These are phyloP conservation scores for Microtus montanus DNA, from an alignment of 2,113 vertebrate genomes.

Conservation along the genomic window DNA sequence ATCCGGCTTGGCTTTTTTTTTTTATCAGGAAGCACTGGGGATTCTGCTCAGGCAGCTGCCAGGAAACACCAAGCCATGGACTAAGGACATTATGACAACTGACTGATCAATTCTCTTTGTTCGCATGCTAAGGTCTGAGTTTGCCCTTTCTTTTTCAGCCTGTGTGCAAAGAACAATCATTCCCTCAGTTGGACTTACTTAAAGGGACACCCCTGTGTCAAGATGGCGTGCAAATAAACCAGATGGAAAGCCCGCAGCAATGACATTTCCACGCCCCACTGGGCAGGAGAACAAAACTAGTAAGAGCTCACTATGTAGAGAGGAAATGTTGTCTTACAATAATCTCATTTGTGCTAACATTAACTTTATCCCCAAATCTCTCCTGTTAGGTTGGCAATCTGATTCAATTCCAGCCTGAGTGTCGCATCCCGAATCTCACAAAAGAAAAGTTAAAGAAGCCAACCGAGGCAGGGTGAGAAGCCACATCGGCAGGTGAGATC, in stretches of 20 bases:
- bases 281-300: neutral
- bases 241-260: neutral
- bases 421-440: neutral
- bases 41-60: neutral
- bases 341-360: neutral
- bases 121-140: neutral
- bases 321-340: slow-evolving; percentile 6
- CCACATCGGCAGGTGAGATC: accelerated
- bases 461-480: no score
- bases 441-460: neutral
- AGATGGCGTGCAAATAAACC: neutral
- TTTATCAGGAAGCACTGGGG: neutral
- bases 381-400: neutral
- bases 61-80: accelerated
- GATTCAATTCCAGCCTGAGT: neutral
- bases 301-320: neutral
- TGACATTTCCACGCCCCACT: neutral
- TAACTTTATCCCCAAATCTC: neutral
- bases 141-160: neutral
- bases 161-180: neutral
- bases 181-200: neutral
- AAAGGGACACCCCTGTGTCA: neutral
- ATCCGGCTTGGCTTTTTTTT: neutral
- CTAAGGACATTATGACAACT: accelerated
- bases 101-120: neutral